phyloP scores from a whole-genome alignment of 2,797 vertebrate genomes.

The Brachymystax lenok region DNA sequence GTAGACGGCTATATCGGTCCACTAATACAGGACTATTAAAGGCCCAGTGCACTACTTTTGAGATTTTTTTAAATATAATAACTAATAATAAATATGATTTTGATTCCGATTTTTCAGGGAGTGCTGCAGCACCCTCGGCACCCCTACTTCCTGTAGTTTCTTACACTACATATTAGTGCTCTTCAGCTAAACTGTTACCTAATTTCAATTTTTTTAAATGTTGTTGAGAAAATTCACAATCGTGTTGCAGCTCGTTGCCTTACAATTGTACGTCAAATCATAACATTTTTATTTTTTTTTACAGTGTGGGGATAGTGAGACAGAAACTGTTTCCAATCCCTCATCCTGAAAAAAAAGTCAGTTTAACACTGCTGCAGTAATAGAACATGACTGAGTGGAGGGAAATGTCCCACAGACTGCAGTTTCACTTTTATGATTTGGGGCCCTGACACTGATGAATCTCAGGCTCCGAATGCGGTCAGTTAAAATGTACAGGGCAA shows the following conservation, averaged over 20 bases:
- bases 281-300: no score
- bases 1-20: no score
- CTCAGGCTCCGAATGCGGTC: not conserved
- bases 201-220: not conserved
- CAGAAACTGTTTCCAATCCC: not conserved
- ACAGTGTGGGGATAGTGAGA: not conserved
- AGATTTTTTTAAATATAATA: no score
- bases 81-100: no score
- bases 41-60: no score
- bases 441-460: conserved; percentile 3
- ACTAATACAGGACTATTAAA: no score
- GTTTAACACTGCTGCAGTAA: not conserved
- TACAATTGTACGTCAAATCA: no score
- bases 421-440: not conserved
- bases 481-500: conserved; percentile 11
- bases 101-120: no score
- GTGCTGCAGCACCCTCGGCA: no score
- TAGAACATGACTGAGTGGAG: not conserved
- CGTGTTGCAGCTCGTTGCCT: not conserved
- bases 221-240: not conserved
- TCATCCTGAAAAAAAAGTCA: conserved; percentile 1
- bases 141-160: no score
- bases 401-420: not conserved
- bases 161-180: not conserved
- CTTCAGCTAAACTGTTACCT: not conserved